Evolutionary conservation across 2,113 vertebrate genomes (phyloP).

Genomic region (Cynoglossus semilaevis): DNA sequence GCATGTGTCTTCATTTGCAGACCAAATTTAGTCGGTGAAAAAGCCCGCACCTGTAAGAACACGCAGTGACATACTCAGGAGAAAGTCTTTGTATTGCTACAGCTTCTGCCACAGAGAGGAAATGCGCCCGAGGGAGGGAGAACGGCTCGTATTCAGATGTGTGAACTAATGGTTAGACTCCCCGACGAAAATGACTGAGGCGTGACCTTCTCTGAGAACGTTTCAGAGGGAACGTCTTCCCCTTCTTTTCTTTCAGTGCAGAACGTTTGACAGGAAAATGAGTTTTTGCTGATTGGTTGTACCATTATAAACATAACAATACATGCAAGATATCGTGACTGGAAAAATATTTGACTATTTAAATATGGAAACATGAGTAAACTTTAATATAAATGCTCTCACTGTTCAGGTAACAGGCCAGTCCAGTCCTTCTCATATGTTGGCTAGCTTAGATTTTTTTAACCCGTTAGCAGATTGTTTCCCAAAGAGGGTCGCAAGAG

Average conservation of each 20-base stretch:
- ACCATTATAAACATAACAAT: not conserved
- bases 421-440: too few relatives aligned
- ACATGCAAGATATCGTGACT: too few relatives aligned
- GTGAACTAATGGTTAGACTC: conserved; percentile 39
- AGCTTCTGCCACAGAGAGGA: conserved; percentile 38
- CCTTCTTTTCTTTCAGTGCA: conserved; percentile 10
- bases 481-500: too few relatives aligned
- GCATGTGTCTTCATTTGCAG: conserved; percentile 32
- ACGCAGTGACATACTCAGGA: conserved; percentile 53
- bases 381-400: too few relatives aligned
- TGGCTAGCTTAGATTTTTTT: too few relatives aligned
- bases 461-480: too few relatives aligned
- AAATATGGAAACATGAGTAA: too few relatives aligned
- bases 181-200: conserved; percentile 32
- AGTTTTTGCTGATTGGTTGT: conserved; percentile 12
- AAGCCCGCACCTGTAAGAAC: conserved; percentile 64
- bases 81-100: conserved; percentile 40
- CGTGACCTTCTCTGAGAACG: conserved; percentile 13
- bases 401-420: too few relatives aligned
- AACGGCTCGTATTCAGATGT: conserved; percentile 46
- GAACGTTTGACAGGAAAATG: conserved; percentile 6
- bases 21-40: conserved; percentile 36
- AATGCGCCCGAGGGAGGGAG: conserved; percentile 59
- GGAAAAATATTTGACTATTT: too few relatives aligned
- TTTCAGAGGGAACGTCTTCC: not conserved